Base-by-base conservation (phyloP, 2,888 invertebrate species). In the Eugnorisma glareosa region DNA sequence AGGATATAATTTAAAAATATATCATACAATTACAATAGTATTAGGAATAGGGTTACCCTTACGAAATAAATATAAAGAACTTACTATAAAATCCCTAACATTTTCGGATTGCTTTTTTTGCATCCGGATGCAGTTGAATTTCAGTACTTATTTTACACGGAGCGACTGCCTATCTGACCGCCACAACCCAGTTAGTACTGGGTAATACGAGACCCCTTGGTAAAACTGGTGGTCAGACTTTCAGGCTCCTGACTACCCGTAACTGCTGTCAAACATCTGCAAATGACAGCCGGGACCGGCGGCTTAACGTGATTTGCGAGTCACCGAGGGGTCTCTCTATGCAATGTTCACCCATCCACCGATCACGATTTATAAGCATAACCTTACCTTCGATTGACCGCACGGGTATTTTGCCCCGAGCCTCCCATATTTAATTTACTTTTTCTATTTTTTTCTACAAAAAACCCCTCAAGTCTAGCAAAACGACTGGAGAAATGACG, bases 1-100 rank as follows among this genome's bases (percentile, higher is more conserved):
- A 67, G 45, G 28, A 64, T 73, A 45, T 59, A 86, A 79, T 82
- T 83, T 64, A 64, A 15, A 64, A 40, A 40, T 64, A 40, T 73
- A 69, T 64, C 24, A 68, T n/a, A 68, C 61, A 70, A 73, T 15
- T 28, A 64, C 43, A 64, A 64, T 71, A 10, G 71, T 77, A 82
- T 69, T 31, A 40, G 66, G 61, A 74, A 63, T 66, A 64, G 64
- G 64, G 40, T 40, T 15, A 28, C 18, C n/a, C 10, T 28, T 28
- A 40, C 0, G 15, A 28, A 64, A 64, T 15, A 8, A 40, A n/a
- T 10, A 24, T 51, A 51, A 10, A 24, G 24, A 2, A 48, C 21
- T 48, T 8, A 8, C 48, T 24, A 45, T 18, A 11, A 3, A 11
- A 51, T n/a, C 11, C 5, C 54, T 1, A n/a, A 13, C 11, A 51